Base-by-base conservation (phyloP, 2,113 vertebrate species). In the Peromyscus californicus region DNA sequence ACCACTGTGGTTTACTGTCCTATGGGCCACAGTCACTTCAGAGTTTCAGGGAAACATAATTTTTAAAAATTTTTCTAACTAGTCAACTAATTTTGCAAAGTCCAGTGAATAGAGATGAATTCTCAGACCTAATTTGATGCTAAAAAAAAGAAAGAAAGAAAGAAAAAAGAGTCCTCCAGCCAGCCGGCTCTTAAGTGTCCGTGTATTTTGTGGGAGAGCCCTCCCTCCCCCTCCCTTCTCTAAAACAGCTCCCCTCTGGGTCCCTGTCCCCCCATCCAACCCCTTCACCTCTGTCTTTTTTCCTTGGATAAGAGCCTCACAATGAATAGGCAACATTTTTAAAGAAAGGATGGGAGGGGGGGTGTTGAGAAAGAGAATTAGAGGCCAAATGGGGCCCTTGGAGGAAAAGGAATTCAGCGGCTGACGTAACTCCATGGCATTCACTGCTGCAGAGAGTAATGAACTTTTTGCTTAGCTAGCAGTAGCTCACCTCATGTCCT, bases 401-500 rank as follows among this genome's bases (percentile, higher is more conserved):
- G 59, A 92, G 87, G 76, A 95, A 90, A 96, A 97, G 90, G 89
- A 96, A 96, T 97, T 92, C 67, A 54, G 92, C 93, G 16, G 33
- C 61, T 45, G 80, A 90, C 80, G 42, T 48, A 95, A 83, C 93
- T 98, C 96, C 96, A 82, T 72, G 89, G 76, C 69, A 84, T 65
- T 93, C 96, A 97, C 95, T 97, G 0, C 94, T 97, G 98, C 97
- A 91, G 95, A 98, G 95, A 96, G 96, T 90, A 98, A 98, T 95
- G 87, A 97, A 98, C 83, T 79, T 98, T 98, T 97, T 92, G 95
- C 96, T 98, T 96, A 97, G 96, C 98, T 97, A 97, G 96, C 97
- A 96, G 80, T 88, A 74, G 95, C 93, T 98, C 98, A 96, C 95
- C 95, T 94, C 93, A 97, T 97, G 97, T 98, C 97, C 98, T 19